These are phyloP conservation scores for Bagarius yarrelli DNA, from an alignment of 2,113 vertebrate species.

Conservation along the genomic window DNA sequence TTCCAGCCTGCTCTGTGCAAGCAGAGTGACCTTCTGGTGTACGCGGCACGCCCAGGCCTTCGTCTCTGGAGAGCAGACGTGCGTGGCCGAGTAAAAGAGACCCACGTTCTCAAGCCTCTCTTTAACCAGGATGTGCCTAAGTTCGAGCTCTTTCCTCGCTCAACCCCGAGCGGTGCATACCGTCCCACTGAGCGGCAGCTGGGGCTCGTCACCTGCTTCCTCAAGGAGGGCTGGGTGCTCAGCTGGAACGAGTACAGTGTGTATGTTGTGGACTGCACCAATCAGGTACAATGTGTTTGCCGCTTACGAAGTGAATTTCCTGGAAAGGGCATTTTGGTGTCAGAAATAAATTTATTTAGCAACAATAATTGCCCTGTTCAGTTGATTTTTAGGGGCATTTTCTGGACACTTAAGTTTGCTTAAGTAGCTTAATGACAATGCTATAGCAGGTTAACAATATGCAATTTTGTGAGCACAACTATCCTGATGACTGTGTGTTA, in stretches of 20 bases:
- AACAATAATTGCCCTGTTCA: no score
- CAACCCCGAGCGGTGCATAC: constrained; percentile 70
- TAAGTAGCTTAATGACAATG: no score
- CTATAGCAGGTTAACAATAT: no score
- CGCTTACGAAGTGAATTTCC: not conserved
- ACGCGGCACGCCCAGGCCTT: constrained; percentile 87
- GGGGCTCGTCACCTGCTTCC: constrained; percentile 85
- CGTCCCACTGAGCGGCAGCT: constrained; percentile 80
- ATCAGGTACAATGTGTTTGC: constrained; percentile 71
- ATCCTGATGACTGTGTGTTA: no score
- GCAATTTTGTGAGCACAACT: no score
- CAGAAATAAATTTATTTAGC: no score
- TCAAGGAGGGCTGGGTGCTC: constrained; percentile 87
- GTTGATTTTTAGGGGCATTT: no score
- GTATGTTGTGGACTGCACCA: constrained; percentile 86
- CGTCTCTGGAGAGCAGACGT: constrained; percentile 90
- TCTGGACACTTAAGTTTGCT: no score
- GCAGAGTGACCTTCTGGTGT: constrained; percentile 87
- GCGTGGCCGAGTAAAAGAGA: constrained; percentile 86
- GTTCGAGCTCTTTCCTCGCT: constrained; percentile 86
- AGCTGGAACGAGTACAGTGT: constrained; percentile 97
- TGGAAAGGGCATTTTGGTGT: no score
- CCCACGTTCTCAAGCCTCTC: constrained; percentile 82
- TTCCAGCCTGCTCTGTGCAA: constrained; percentile 94
- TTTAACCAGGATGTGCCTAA: constrained; percentile 80